phyloP scores from a whole-genome alignment of 2,888 invertebrate species.

The Apantesis nais region DNA sequence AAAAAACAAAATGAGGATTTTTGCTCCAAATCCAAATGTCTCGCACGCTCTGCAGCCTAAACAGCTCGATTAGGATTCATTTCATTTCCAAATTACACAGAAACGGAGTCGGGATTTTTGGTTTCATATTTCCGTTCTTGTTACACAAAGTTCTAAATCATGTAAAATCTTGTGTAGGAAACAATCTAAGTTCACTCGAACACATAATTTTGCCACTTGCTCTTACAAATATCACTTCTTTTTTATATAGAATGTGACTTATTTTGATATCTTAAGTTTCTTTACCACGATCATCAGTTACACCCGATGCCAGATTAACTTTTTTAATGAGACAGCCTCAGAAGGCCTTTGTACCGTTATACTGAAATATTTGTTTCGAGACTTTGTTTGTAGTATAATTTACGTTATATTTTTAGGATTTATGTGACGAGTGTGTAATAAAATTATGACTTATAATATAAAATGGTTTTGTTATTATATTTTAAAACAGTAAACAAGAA shows the following conservation, averaged over 20 bases:
- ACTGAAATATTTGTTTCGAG: conserved; percentile 38
- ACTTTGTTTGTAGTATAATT: conserved; percentile 42
- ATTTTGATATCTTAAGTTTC: neutral
- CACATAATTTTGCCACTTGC: too few species aligned
- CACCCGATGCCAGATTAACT: neutral
- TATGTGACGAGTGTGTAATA: conserved; percentile 29
- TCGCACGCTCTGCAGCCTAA: too few species aligned
- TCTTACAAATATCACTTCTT: neutral
- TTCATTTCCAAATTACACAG: too few species aligned
- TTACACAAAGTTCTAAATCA: too few species aligned
- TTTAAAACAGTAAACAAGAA: too few species aligned
- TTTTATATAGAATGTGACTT: neutral
- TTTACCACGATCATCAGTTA: neutral
- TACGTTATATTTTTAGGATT: conserved; percentile 43
- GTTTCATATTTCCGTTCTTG: too few species aligned
- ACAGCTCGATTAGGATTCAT: too few species aligned
- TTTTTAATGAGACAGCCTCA: neutral
- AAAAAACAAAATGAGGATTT: too few species aligned
- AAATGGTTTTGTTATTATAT: neutral
- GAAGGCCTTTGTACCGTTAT: conserved; percentile 10
- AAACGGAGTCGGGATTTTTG: too few species aligned
- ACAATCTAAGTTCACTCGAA: too few species aligned
- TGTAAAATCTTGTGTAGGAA: too few species aligned
- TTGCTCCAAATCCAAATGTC: too few species aligned
- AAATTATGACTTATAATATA: conserved; percentile 38